Base-by-base conservation (phyloP, 2,113 vertebrate species). In the Nothocercus nigrocapillus region DNA sequence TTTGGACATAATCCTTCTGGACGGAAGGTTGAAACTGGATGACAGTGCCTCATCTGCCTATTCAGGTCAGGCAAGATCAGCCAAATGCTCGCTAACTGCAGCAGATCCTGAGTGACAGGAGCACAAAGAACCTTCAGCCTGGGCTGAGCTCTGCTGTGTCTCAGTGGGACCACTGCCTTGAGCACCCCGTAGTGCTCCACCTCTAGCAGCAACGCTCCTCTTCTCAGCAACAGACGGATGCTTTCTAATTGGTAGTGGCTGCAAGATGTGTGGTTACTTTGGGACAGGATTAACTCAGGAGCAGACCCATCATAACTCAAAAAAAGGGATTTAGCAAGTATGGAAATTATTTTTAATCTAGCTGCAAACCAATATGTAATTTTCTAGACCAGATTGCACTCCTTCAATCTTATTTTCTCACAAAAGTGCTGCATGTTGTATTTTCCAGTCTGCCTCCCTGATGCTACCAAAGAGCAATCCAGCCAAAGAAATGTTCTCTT, bases 171-270 rank as follows among this genome's bases (percentile, higher is more conserved):
- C 89, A 75, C 86, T 84, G 94, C 95, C 96, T 92, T 2, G 5
- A 94, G 94, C 94, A 93, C 85, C 92, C 96, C 9, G 80, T 85
- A 74, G 90, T 84, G 92, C 42, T 84, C 51, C 67, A 74, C 27
- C 82, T 93, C 67, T 3, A 83, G 72, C 9, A 0, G 75, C 63
- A 69, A 11, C 0, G 2, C 81, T 94, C 54, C 88, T 78, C 83
- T 93, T 84, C 90, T 97, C 95, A 95, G 64, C 69, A 83, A 88
- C 83, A 86, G 76, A 36, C 21, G 75, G 77, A 58, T 58, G 54
- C 54, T 32, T 7, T 61, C 73, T 81, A 85, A 95, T 78, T 75
- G 94, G 94, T 93, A 94, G 94, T 82, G 92, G 83, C 90, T 93
- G 90, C 61, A 61, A 77, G 85, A 89, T 0, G 2, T 77, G 77